Base-by-base conservation (phyloP, 2,113 vertebrate species). In the Cynocephalus volans region DNA sequence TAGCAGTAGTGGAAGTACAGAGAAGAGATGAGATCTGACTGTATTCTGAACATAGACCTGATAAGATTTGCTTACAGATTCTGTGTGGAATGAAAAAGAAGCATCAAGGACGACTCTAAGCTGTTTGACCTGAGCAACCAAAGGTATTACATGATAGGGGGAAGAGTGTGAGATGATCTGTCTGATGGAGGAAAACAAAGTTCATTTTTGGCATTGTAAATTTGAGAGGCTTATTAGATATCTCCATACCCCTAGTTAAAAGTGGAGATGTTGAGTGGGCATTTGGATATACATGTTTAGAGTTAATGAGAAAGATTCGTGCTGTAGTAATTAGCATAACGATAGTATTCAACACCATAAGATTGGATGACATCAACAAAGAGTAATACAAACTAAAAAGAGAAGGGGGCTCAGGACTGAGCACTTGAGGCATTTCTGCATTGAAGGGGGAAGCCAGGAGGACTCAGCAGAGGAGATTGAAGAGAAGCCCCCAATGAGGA, bases 1-100 rank as follows among this genome's bases (percentile, higher is more conserved):
- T 4, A 33, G 26, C 14, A 45, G 36, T 24, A 33, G 23, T 0
- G 48, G 17, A n/a, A n/a, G n/a, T n/a, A n/a, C n/a, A n/a, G 0
- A 88, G 41, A 73, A 41, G 18, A 64, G 48, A 24, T 4, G 3
- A 26, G 21, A 90, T 65, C 45, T 76, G 52, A 65, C 81, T 50
- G 45, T 41, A 41, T 52, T 88, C 79, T 87, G 69, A 90, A 76
- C 12, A n/a, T 2, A 10, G 24, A 62, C 5, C 23, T 84, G 60
- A n/a, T 73, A 60, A 62, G n/a, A 48, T 75, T 73, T 70, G 8
- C 31, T 73, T 70, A 72, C 18, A 17, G 28, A 52, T n/a, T 58
- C 8, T 21, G 64, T 54, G 28, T 64, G 80, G 79, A 28, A 28
- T 41, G 23, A 94, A 31, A 90, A 79, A n/a, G 23, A 64, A 45